Evolutionary conservation across 1,140 invertebrate species (phyloP).

Genomic region (Cotesia typhae): DNA sequence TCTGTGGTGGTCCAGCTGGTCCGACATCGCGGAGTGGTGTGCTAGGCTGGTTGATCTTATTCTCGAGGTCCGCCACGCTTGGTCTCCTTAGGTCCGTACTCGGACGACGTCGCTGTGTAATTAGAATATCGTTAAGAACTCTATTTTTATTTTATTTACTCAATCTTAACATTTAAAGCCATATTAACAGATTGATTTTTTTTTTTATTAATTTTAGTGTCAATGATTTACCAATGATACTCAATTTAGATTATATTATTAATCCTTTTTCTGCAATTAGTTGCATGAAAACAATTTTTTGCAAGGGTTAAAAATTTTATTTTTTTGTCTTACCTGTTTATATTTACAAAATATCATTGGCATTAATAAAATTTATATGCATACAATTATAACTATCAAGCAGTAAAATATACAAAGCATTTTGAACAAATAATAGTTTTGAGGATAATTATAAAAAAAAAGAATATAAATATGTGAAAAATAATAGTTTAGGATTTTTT

Average conservation of each 20-base stretch:
- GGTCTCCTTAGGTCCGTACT: constrained; percentile 85
- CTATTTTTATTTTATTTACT: background rate
- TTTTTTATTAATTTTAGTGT: too few relatives aligned
- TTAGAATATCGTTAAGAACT: constrained; percentile 8
- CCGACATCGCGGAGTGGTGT: constrained; percentile 83
- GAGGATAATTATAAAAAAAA: background rate
- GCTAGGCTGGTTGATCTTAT: constrained; percentile 89
- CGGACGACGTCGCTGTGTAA: constrained; percentile 79
- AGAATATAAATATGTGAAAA: too few relatives aligned
- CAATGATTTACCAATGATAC: too few relatives aligned
- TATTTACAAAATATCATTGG: too few relatives aligned
- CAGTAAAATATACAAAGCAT: constrained; percentile 18
- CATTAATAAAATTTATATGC: background rate
- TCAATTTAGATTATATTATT: too few relatives aligned
- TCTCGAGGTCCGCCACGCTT: constrained; percentile 88
- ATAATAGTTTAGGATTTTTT: too few relatives aligned
- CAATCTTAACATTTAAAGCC: background rate
- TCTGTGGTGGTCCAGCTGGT: constrained; percentile 81
- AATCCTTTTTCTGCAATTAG: too few relatives aligned
- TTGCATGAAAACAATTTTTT: too few relatives aligned
- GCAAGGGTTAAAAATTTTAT: too few relatives aligned
- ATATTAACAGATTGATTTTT: too few relatives aligned
- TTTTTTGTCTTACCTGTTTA: too few relatives aligned
- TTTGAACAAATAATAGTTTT: constrained; percentile 8
- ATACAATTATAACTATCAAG: constrained; percentile 1